Base-by-base conservation (phyloP, 2,113 vertebrate genomes). In the Uria aalge region DNA sequence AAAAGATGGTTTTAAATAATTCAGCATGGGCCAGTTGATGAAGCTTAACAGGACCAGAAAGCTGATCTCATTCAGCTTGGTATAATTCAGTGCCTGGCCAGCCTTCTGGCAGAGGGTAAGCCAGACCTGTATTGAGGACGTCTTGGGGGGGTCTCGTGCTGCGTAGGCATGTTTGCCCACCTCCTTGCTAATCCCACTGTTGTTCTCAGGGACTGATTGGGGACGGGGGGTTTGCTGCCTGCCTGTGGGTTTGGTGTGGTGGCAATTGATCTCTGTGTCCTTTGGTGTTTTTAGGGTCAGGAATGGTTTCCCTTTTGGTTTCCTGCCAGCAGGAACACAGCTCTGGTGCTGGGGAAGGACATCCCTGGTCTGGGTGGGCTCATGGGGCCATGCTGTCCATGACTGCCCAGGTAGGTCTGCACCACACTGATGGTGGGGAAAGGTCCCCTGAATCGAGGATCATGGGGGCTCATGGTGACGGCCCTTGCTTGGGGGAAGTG, bases 1-100 rank as follows among this genome's bases (percentile, higher is more conserved):
- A 93, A 94, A 94, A 97, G 19, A 93, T 75, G 47, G 57, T 13
- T 71, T 67, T 92, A 71, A 92, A 94, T 92, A 94, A 81, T 91
- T 86, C 50, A 87, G 0, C 5, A 15, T 30, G 32, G 77, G 56
- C 60, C 88, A 78, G 88, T 8, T 75, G 90, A 67, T 87, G 48
- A 75, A 93, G 64, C 66, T 86, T 63, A 60, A 41, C 47, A 75
- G 52, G 43, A 41, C 15, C 52, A 68, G 90, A 85, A 59, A 87
- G 64, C 69, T 78, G 74, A 90, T 95, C 86, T 92, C n/a, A 23
- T 82, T 75, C 85, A 92, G 47, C 21, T 68, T 72, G 47, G 22
- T 87, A 30, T 74, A 85, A 69, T 62, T 64, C 73, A 45, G 17
- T 47, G 69, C 36, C 36, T 64, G 30, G 47, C n/a, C 75, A 87